A percentile compares a stretch with the other conserved stretches of the same genome.
These are phyloP conservation scores for Dastarcus helophoroides DNA, from an alignment of 2,888 invertebrate genomes.

Conservation along the genomic window DNA sequence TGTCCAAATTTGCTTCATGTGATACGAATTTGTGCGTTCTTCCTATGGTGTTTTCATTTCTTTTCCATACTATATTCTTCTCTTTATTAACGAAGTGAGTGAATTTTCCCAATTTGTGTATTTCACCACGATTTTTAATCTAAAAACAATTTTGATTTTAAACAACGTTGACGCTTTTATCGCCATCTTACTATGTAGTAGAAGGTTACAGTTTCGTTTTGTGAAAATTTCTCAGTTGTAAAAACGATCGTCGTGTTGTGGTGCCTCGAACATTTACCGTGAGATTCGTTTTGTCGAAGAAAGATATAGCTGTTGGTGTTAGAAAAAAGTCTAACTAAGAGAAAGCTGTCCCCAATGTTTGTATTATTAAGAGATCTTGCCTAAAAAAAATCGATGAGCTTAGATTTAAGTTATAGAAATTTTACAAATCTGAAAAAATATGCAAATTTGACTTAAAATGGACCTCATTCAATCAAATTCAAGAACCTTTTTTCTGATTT, in stretches of 20 bases:
- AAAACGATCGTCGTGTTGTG: too few species aligned
- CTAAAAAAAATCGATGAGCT: constrained; percentile 20
- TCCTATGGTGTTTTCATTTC: constrained; percentile 30
- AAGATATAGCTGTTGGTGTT: constrained; percentile 30
- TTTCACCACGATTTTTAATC: constrained; percentile 30
- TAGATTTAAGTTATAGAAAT: too few species aligned
- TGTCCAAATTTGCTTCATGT: constrained; percentile 22
- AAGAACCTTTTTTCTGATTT: too few species aligned
- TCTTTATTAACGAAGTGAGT: too few species aligned
- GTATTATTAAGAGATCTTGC: constrained; percentile 29
- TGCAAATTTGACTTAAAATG: too few species aligned
- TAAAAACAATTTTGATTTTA: constrained; percentile 17
- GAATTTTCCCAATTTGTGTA: too few species aligned
- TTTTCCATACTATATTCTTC: too few species aligned
- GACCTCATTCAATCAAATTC: too few species aligned
- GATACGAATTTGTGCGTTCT: constrained; percentile 24
- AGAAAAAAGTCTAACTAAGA: constrained; percentile 29
- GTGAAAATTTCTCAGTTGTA: constrained; percentile 25
- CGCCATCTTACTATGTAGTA: constrained; percentile 32
- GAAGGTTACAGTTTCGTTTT: constrained; percentile 26
- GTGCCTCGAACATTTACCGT: too few species aligned
- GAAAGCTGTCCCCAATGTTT: constrained; percentile 20
- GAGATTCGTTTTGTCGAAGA: too few species aligned
- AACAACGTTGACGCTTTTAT: too few species aligned
- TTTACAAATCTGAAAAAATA: too few species aligned